These are phyloP conservation scores for Andrena dorsata DNA, from an alignment of 2,888 invertebrate genomes.

Conservation along the genomic window DNA sequence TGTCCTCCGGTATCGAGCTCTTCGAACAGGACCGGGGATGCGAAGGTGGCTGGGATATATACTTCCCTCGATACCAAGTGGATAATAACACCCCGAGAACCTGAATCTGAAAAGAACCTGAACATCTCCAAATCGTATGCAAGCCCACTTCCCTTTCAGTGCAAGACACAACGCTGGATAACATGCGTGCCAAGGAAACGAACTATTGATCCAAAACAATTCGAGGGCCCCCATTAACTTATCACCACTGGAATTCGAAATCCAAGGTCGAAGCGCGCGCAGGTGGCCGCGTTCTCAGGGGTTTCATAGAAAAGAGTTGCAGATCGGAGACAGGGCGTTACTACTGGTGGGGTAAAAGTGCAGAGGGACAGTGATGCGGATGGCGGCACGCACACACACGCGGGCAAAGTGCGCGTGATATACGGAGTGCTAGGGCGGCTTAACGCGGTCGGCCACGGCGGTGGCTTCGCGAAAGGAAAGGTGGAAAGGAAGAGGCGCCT, in stretches of 20 bases:
- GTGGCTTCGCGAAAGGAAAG: conserved; percentile 60
- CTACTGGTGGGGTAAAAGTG: neutral
- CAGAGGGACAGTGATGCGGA: neutral
- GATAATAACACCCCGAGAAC: no score
- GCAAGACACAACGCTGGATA: no score
- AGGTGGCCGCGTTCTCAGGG: neutral
- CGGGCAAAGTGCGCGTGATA: conserved; percentile 33
- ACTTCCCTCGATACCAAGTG: no score
- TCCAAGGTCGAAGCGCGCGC: neutral
- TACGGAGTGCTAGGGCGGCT: conserved; percentile 63
- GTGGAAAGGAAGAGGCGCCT: conserved; percentile 63
- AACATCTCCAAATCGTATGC: no score
- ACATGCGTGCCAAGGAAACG: no score
- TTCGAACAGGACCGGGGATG: no score
- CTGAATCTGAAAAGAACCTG: no score
- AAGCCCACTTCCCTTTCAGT: no score
- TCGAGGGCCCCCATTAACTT: neutral
- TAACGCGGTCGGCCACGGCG: conserved; percentile 64
- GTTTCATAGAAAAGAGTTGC: neutral
- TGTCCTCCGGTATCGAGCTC: no score
- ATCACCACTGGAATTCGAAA: neutral
- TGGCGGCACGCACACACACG: neutral
- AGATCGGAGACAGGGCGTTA: neutral
- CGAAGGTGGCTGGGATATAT: no score
- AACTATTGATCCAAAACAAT: neutral